These are phyloP conservation scores for Caenorhabditis zanzibari DNA, from an alignment of 2,888 invertebrate genomes.

Conservation along the genomic window DNA sequence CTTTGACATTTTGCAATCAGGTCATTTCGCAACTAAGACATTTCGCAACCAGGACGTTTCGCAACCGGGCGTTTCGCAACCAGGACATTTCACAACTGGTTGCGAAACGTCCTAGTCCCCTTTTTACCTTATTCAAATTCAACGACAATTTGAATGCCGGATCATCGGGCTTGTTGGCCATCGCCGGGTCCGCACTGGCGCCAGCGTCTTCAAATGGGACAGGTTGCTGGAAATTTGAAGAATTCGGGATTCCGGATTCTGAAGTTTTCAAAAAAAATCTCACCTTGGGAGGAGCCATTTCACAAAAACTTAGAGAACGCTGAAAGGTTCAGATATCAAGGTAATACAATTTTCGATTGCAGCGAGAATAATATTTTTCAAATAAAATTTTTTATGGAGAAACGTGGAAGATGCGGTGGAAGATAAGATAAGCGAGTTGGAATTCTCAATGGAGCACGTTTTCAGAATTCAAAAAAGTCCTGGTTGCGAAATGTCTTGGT, in stretches of 20 bases:
- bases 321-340: not conserved
- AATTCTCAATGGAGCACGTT: not conserved
- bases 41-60: no score
- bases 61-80: no score
- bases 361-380: no score
- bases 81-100: no score
- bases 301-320: not conserved
- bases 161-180: conserved; percentile 18
- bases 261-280: not conserved
- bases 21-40: no score
- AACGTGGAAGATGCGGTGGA: not conserved
- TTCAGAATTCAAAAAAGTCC: not conserved
- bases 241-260: not conserved
- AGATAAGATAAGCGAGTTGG: not conserved
- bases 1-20: no score
- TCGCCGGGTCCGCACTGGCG: not conserved
- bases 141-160: conserved; percentile 19
- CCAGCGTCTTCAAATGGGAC: conserved; percentile 22
- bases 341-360: no score
- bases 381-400: not conserved
- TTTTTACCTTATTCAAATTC: not conserved
- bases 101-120: no score
- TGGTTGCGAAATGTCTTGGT: no score
- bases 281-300: conserved; percentile 6
- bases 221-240: not conserved